Percentiles rank a stretch among this genome's conserved stretches.
These are phyloP conservation scores for Chrysolina americana DNA, from an alignment of 2,888 invertebrate species.

Conservation along the genomic window DNA sequence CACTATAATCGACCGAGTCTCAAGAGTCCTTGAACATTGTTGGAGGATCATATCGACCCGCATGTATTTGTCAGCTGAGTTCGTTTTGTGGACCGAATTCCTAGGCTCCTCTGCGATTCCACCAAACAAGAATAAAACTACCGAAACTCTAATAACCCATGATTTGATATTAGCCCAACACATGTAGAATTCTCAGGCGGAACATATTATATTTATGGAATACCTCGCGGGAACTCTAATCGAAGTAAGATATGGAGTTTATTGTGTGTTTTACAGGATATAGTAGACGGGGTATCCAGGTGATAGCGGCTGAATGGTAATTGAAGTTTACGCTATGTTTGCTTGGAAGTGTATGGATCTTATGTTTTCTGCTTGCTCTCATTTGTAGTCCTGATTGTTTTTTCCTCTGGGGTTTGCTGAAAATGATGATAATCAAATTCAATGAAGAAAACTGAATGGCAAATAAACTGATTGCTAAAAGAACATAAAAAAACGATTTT, in stretches of 20 bases:
- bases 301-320: constrained; percentile 1
- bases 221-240: not conserved
- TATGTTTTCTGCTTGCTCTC: not conserved
- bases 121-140: constrained; percentile 38
- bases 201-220: constrained; percentile 15
- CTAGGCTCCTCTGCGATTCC: constrained; percentile 32
- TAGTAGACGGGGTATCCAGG: not conserved
- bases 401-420: not conserved
- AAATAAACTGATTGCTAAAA: no score
- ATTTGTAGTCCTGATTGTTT: not conserved
- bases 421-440: not conserved
- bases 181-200: constrained; percentile 35
- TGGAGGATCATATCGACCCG: constrained; percentile 1
- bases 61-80: not conserved
- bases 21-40: not conserved
- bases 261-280: not conserved
- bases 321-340: constrained; percentile 5
- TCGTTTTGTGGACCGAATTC: constrained; percentile 10
- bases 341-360: not conserved
- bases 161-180: constrained; percentile 43
- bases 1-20: constrained; percentile 1
- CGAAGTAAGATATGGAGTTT: constrained; percentile 8
- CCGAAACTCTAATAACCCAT: constrained; percentile 42
- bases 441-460: no score
- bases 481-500: no score